A percentile compares a stretch with the other conserved stretches of the same genome.
Conservation (phyloP, 2,113 vertebrate species). For the Panthera uncia region DNA sequence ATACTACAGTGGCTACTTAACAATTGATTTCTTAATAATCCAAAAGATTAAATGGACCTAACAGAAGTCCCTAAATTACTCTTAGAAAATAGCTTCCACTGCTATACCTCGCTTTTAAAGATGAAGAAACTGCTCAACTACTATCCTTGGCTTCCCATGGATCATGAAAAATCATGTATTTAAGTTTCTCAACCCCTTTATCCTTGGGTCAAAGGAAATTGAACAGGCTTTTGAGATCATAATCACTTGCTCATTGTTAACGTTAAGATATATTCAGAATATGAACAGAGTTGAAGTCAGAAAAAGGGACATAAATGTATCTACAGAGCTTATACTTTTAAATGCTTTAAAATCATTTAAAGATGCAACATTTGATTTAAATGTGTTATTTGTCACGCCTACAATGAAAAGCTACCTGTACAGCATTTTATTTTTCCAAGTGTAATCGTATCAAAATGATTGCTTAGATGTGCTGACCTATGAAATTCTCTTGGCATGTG, state of each 20-base stretch:
- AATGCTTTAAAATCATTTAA: constrained; percentile 38
- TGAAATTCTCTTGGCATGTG: constrained; percentile 43
- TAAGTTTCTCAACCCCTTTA: constrained; percentile 42
- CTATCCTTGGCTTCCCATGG: constrained; percentile 16
- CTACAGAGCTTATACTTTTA: background rate
- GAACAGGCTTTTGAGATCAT: background rate
- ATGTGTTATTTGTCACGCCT: background rate
- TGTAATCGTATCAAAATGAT: constrained; percentile 57
- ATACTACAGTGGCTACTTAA: constrained; percentile 65
- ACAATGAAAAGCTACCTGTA: background rate
- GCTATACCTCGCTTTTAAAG: constrained; percentile 54
- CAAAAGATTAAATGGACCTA: constrained; percentile 76
- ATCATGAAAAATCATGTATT: constrained; percentile 59
- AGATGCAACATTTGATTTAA: constrained; percentile 10
- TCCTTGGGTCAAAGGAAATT: constrained; percentile 48
- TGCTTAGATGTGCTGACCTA: constrained; percentile 34
- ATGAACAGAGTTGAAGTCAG: background rate
- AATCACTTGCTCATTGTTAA: constrained; percentile 2
- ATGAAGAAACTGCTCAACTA: constrained; percentile 55
- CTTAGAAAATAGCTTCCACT: constrained; percentile 29
- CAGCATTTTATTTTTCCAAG: constrained; percentile 40
- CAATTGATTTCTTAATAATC: constrained; percentile 77
- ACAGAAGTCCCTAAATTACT: constrained; percentile 68
- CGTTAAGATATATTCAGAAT: constrained; percentile 40
- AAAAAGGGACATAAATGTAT: background rate